Evolutionary conservation across 1,140 invertebrate species (phyloP).

Genomic region (Drosophila ogumai): DNA sequence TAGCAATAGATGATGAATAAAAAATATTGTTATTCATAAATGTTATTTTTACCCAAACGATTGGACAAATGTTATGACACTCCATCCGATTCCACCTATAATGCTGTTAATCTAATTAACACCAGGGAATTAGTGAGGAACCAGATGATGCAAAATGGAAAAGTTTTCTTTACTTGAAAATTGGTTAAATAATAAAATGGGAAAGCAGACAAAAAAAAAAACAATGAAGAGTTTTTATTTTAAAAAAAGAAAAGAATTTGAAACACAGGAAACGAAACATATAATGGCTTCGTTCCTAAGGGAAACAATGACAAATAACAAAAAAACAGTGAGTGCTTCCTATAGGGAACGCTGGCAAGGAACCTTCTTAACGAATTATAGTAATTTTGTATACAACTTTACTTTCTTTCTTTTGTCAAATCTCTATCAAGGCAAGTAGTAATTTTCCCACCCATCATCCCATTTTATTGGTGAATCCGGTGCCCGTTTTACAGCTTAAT

Average conservation of each 20-base stretch:
- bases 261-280: neutral
- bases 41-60: slow-evolving; percentile 19
- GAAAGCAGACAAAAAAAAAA: neutral
- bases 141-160: slow-evolving; percentile 13
- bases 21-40: neutral
- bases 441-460: neutral
- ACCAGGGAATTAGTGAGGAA: slow-evolving; percentile 1
- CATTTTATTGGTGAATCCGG: neutral
- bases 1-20: slow-evolving; percentile 7
- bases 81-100: neutral
- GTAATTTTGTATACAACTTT: neutral
- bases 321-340: neutral
- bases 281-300: neutral
- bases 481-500: slow-evolving; percentile 36
- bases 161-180: neutral
- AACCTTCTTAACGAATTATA: neutral
- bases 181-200: neutral
- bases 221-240: too few species aligned
- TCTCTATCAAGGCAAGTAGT: neutral
- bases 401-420: neutral
- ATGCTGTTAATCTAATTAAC: slow-evolving; percentile 39
- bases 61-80: slow-evolving; percentile 12
- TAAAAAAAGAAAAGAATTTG: neutral
- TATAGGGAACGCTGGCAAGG: neutral
- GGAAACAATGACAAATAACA: neutral